These are phyloP conservation scores for Cephalopachus bancanus DNA, from an alignment of 2,797 vertebrate species.

Conservation along the genomic window DNA sequence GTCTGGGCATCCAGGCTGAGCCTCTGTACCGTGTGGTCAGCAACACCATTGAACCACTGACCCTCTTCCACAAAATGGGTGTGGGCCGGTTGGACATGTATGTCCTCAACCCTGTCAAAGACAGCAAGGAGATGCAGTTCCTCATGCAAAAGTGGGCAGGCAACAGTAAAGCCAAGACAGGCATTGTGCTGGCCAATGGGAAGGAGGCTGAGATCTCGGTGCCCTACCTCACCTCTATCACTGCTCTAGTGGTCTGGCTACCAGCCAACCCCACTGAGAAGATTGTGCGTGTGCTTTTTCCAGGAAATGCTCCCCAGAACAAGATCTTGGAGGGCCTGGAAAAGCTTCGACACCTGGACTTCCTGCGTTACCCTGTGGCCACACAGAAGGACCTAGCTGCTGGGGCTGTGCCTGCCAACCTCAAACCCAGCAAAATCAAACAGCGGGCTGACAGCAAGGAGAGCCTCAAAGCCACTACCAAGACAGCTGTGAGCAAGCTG, in stretches of 20 bases:
- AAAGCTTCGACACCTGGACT: conserved; percentile 98
- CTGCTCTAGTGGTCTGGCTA: conserved; percentile 98
- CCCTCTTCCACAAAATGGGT: conserved; percentile 98
- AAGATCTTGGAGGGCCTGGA: conserved; percentile 99
- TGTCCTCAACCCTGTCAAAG: conserved; percentile 97
- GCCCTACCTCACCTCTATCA: conserved; percentile 98
- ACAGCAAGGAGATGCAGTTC: conserved; percentile 99
- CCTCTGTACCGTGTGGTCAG: conserved; percentile 96
- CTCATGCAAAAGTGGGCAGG: conserved; percentile 99
- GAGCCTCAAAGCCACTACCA: conserved; percentile 96
- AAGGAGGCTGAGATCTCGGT: conserved; percentile 99
- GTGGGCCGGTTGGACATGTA: conserved; percentile 99
- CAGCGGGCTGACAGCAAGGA: conserved; percentile 98
- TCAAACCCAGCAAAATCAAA: conserved; percentile 97
- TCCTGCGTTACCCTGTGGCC: conserved; percentile 96
- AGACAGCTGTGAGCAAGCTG: conserved; percentile 92
- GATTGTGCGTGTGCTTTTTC: conserved; percentile 98
- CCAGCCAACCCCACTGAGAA: conserved; percentile 97
- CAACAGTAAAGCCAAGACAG: conserved; percentile 99
- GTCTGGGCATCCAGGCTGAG: conserved; percentile 96
- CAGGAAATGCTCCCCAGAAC: conserved; percentile 99
- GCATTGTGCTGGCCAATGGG: conserved; percentile 95
- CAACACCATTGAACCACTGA: conserved; percentile 97
- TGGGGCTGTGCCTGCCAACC: conserved; percentile 92
- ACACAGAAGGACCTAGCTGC: conserved; percentile 97